A percentile compares a stretch with the other conserved stretches of the same genome.
Evolutionary conservation across 2,888 invertebrate species (phyloP).

Genomic region (Hanleya hanleyi): DNA sequence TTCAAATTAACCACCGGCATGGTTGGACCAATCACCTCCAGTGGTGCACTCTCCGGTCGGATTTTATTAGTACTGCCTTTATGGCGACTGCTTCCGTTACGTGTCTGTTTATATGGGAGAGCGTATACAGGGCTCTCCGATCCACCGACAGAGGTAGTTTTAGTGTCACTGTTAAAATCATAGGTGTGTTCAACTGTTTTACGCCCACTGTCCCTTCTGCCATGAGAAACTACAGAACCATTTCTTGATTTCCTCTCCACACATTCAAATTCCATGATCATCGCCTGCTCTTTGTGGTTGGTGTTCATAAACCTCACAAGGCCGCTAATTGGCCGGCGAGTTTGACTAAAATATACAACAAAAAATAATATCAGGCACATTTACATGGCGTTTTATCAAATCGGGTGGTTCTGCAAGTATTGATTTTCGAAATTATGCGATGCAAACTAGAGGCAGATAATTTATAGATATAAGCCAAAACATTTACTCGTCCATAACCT

Average conservation of each 20-base stretch:
- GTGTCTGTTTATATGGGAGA: neutral
- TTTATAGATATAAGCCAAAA: no score
- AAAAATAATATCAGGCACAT: no score
- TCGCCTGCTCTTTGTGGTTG: neutral
- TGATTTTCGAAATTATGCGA: no score
- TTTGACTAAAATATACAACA: no score
- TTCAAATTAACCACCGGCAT: neutral
- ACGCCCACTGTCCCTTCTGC: no score
- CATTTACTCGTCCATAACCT: no score
- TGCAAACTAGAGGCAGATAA: no score
- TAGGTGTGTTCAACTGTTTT: neutral
- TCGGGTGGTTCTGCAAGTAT: no score
- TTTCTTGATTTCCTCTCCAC: neutral
- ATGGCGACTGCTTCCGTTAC: neutral
- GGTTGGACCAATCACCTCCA: no score
- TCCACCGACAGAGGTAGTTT: neutral
- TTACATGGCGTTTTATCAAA: no score
- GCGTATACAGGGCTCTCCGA: neutral
- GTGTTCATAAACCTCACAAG: neutral
- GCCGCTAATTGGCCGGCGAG: neutral
- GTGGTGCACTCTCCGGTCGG: neutral
- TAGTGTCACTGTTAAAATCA: no score
- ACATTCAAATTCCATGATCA: neutral
- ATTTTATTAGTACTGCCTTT: neutral
- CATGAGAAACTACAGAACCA: neutral